Percentiles rank a stretch among this genome's conserved stretches.
Evolutionary conservation across 2,888 invertebrate species (phyloP).

Genomic region (Nyleta sp.): DNA sequence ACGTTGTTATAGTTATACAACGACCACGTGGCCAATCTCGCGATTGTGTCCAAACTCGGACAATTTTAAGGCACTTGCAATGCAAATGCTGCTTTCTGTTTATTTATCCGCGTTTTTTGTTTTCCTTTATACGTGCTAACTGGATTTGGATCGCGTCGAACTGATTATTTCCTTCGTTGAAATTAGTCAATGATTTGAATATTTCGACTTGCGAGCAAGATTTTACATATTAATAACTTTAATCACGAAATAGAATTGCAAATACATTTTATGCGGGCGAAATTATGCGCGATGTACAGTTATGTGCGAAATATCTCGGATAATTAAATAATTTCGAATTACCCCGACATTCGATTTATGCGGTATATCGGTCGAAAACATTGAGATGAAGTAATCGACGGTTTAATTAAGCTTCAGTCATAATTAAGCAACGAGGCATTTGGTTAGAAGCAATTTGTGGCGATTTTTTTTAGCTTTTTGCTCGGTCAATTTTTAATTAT

Average conservation of each 20-base stretch:
- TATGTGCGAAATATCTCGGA: slow-evolving; percentile 9
- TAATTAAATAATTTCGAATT: slow-evolving; percentile 11
- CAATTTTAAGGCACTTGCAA: neutral
- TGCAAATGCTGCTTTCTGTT: neutral
- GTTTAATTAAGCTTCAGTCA: too few species aligned
- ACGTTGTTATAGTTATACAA: neutral
- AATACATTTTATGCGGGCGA: slow-evolving; percentile 16
- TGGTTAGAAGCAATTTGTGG: too few species aligned
- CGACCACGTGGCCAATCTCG: too few species aligned
- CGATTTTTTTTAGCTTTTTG: too few species aligned
- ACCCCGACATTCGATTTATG: neutral
- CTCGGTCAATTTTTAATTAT: too few species aligned
- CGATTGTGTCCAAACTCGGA: too few species aligned
- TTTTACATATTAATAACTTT: slow-evolving; percentile 28
- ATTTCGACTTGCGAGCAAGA: slow-evolving; percentile 12
- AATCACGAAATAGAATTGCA: slow-evolving; percentile 19
- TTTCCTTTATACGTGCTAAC: neutral
- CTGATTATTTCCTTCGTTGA: slow-evolving; percentile 11
- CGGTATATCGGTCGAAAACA: neutral
- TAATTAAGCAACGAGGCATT: too few species aligned
- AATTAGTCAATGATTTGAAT: slow-evolving; percentile 18
- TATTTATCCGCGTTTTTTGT: slow-evolving; percentile 8
- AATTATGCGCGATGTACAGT: neutral
- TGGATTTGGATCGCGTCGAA: neutral
- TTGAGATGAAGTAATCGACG: neutral